Evolutionary conservation across 2,797 vertebrate genomes (phyloP).

Genomic region (Pygocentrus nattereri): DNA sequence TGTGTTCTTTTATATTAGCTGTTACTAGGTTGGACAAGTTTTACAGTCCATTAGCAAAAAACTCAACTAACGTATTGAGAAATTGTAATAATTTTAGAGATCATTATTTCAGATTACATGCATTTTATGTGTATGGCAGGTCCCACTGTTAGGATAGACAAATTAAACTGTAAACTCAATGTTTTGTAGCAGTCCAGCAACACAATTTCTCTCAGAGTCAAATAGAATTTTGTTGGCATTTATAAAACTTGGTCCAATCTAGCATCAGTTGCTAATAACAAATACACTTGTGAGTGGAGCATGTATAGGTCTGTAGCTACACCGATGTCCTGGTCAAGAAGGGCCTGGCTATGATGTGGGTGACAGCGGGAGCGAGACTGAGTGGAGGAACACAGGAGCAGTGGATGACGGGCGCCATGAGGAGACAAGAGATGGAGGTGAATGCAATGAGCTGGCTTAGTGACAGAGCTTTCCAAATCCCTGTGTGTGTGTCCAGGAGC

Average conservation of each 20-base stretch:
- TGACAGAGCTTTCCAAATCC: constrained; percentile 74
- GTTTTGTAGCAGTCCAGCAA: not conserved
- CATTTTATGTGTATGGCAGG: no score
- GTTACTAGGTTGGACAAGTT: not conserved
- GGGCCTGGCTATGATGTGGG: not conserved
- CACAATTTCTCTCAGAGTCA: not conserved
- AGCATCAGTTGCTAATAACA: not conserved
- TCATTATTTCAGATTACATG: not conserved
- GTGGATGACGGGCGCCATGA: constrained; percentile 11
- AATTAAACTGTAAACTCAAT: not conserved
- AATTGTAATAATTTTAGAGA: not conserved
- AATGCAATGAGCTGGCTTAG: constrained; percentile 84
- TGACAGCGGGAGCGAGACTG: constrained; percentile 6
- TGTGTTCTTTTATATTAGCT: not conserved
- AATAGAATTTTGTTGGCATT: not conserved
- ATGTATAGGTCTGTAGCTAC: not conserved
- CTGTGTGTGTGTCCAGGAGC: constrained; percentile 68
- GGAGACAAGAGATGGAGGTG: constrained; percentile 67
- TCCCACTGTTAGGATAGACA: no score
- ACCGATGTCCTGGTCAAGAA: not conserved
- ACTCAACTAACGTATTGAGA: not conserved
- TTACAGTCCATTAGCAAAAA: not conserved
- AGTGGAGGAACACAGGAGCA: constrained; percentile 2
- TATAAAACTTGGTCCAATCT: not conserved
- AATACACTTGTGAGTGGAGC: not conserved